Conservation (phyloP, 2,113 vertebrate species). For the Meleagris gallopavo region DNA sequence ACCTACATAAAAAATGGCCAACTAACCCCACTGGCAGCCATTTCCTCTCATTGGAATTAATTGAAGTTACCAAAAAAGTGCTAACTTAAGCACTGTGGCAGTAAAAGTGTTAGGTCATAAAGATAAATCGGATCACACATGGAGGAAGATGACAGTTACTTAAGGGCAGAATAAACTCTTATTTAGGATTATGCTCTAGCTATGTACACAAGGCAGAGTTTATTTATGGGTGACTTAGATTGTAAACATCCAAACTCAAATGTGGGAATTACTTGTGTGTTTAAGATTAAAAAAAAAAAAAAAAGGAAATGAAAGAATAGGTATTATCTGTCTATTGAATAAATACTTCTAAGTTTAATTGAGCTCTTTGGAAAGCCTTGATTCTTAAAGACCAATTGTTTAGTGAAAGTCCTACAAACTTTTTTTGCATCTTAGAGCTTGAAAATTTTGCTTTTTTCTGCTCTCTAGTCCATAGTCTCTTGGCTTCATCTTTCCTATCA, state of each 20-base stretch:
- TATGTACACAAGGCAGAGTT: neutral
- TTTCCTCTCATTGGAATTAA: neutral
- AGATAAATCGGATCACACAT: neutral
- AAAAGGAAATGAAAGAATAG: neutral
- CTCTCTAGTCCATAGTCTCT: neutral
- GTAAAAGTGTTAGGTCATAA: neutral
- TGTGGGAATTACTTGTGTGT: neutral
- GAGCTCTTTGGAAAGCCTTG: neutral
- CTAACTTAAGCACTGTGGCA: neutral
- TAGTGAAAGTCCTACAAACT: neutral
- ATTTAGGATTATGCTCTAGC: neutral
- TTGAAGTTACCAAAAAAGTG: neutral
- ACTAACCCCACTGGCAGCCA: neutral
- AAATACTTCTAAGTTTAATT: neutral
- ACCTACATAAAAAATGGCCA: neutral
- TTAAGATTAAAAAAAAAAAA: neutral
- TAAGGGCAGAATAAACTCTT: neutral
- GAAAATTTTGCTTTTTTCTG: neutral
- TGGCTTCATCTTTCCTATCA: neutral
- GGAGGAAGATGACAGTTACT: neutral
- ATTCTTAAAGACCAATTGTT: neutral
- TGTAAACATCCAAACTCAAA: neutral
- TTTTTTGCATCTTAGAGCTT: neutral
- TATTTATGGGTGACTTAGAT: neutral
- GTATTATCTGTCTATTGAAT: neutral